These are phyloP conservation scores for Parambassis ranga DNA, from an alignment of 2,797 vertebrate genomes.

Conservation along the genomic window DNA sequence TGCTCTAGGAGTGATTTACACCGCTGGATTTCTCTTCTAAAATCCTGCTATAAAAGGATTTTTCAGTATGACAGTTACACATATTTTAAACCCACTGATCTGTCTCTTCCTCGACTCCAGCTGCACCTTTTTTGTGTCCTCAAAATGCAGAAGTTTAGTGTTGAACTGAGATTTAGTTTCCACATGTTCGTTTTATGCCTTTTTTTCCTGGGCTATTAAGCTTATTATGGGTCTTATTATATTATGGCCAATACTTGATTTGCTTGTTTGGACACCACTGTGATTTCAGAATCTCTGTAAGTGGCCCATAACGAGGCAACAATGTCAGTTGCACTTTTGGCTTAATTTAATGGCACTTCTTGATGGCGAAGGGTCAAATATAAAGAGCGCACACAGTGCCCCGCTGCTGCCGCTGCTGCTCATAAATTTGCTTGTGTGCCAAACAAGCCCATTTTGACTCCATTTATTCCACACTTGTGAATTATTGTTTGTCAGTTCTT, in stretches of 20 bases:
- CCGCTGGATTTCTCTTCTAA: no score
- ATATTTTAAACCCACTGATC: no score
- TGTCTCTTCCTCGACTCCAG: neutral
- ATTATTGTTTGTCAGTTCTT: constrained; percentile 35
- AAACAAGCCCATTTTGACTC: constrained; percentile 4
- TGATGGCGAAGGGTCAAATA: constrained; percentile 13
- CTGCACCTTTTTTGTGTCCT: neutral
- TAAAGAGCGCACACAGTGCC: neutral
- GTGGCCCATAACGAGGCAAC: constrained; percentile 15
- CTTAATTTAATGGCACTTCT: constrained; percentile 22
- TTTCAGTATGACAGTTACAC: no score
- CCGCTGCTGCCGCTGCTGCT: neutral
- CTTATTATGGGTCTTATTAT: constrained; percentile 16
- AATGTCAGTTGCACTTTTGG: constrained; percentile 25
- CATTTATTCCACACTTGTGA: constrained; percentile 16
- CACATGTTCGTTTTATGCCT: neutral
- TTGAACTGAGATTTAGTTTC: neutral
- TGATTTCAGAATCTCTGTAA: constrained; percentile 19
- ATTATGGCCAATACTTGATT: constrained; percentile 4
- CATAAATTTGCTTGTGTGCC: neutral
- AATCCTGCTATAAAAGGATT: no score
- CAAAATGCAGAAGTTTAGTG: neutral
- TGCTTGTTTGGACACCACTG: constrained; percentile 18
- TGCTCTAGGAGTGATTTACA: no score
- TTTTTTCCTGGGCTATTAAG: constrained; percentile 30